Evolutionary conservation across 2,113 vertebrate species (phyloP).

Genomic region (Rhinogobius similis): DNA sequence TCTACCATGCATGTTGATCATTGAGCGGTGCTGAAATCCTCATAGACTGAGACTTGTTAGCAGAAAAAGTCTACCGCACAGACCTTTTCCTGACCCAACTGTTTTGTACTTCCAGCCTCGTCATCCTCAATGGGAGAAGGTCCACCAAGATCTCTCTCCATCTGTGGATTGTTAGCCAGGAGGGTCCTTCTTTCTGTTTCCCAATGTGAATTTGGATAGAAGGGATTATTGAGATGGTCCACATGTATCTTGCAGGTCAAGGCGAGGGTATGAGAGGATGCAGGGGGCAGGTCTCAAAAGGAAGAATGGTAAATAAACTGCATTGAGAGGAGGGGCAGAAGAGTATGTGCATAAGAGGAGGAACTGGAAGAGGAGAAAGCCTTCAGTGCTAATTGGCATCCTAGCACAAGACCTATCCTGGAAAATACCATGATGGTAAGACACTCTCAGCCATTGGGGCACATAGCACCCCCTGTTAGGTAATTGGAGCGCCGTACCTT

Average conservation of each 20-base stretch:
- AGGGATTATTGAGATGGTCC: slow-evolving; percentile 21
- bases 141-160: slow-evolving; percentile 36
- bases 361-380: slow-evolving; percentile 87
- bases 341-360: slow-evolving; percentile 47
- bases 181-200: slow-evolving; percentile 42
- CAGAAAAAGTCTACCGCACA: neutral
- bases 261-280: slow-evolving; percentile 47
- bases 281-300: slow-evolving; percentile 39
- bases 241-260: slow-evolving; percentile 41
- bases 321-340: slow-evolving; percentile 72
- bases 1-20: neutral
- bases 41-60: neutral
- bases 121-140: slow-evolving; percentile 26
- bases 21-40: neutral
- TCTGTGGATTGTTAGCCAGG: slow-evolving; percentile 34
- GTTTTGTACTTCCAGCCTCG: slow-evolving; percentile 7
- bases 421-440: slow-evolving; percentile 82
- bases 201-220: slow-evolving; percentile 45
- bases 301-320: slow-evolving; percentile 69
- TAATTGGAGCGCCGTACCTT: slow-evolving; percentile 99
- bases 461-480: slow-evolving; percentile 89
- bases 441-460: slow-evolving; percentile 55
- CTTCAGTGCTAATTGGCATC: slow-evolving; percentile 99
- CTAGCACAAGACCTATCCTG: slow-evolving; percentile 88
- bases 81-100: slow-evolving; percentile 9